Conservation (phyloP, 2,888 invertebrate species). For the Saturnia japonica region DNA sequence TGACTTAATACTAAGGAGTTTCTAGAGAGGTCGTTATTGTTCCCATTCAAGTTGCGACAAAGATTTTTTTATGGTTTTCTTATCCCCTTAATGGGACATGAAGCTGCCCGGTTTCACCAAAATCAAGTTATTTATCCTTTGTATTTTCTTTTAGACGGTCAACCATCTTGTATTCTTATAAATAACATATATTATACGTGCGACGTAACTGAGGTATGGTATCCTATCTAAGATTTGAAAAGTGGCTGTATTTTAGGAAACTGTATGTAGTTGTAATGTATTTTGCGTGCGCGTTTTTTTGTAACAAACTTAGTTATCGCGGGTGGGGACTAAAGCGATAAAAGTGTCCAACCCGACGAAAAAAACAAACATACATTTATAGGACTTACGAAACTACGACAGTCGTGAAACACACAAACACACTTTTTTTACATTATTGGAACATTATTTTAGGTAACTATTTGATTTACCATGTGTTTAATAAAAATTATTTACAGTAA, state of each 20-base stretch:
- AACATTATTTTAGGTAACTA: no score
- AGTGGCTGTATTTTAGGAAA: background rate
- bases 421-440: no score
- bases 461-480: no score
- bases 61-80: slow-evolving; percentile 22
- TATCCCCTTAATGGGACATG: slow-evolving; percentile 22
- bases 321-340: no score
- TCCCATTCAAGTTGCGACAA: slow-evolving; percentile 20
- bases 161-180: background rate
- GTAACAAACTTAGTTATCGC: no score
- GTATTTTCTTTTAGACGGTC: slow-evolving; percentile 15
- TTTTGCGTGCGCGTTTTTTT: no score
- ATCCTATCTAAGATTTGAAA: background rate
- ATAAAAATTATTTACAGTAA: no score
- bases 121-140: slow-evolving; percentile 20
- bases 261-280: background rate
- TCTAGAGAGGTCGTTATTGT: slow-evolving; percentile 20
- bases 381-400: no score
- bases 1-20: slow-evolving; percentile 20
- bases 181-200: background rate
- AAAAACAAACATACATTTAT: no score
- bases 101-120: slow-evolving; percentile 18
- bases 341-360: no score
- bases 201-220: background rate
- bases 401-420: no score